These are phyloP conservation scores for Thymelicus acteon DNA, from an alignment of 2,888 invertebrate species.

Conservation along the genomic window DNA sequence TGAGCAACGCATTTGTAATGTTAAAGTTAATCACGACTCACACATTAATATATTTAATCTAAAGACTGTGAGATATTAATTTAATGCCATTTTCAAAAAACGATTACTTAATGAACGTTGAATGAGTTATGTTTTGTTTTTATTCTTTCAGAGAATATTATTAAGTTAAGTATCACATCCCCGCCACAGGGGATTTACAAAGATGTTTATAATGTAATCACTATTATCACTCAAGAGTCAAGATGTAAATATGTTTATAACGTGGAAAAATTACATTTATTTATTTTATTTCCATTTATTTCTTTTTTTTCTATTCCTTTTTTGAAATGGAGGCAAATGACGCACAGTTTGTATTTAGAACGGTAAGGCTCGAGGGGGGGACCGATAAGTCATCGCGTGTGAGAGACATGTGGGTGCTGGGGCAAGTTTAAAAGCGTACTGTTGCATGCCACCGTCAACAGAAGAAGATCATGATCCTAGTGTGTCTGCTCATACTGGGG, in stretches of 20 bases:
- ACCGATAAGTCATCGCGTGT: conserved; percentile 11
- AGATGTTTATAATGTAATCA: conserved; percentile 59
- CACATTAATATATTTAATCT: conserved; percentile 66
- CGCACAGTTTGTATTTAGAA: conserved; percentile 53
- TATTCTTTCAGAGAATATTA: conserved; percentile 45
- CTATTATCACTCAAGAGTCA: conserved; percentile 59
- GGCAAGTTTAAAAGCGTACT: conserved; percentile 73
- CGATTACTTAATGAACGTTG: conserved; percentile 59
- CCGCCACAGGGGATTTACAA: conserved; percentile 55
- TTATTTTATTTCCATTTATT: conserved; percentile 75
- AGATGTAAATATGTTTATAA: conserved; percentile 81
- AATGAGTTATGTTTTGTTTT: conserved; percentile 54
- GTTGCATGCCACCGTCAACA: conserved; percentile 82
- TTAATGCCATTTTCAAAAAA: conserved; percentile 70
- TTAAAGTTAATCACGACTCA: conserved; percentile 38
- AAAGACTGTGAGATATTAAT: conserved; percentile 77
- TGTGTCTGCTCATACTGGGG: conserved; percentile 94
- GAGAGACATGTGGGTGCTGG: conserved; percentile 50
- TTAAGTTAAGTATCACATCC: conserved; percentile 48
- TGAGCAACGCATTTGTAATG: conserved; percentile 3
- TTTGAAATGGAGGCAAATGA: conserved; percentile 68
- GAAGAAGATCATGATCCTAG: conserved; percentile 97
- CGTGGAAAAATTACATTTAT: conserved; percentile 79
- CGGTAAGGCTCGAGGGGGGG: conserved; percentile 40
- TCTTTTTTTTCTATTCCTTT: conserved; percentile 56